These are phyloP conservation scores for Oreotrochilus melanogaster DNA, from an alignment of 2,113 vertebrate species.

Conservation along the genomic window DNA sequence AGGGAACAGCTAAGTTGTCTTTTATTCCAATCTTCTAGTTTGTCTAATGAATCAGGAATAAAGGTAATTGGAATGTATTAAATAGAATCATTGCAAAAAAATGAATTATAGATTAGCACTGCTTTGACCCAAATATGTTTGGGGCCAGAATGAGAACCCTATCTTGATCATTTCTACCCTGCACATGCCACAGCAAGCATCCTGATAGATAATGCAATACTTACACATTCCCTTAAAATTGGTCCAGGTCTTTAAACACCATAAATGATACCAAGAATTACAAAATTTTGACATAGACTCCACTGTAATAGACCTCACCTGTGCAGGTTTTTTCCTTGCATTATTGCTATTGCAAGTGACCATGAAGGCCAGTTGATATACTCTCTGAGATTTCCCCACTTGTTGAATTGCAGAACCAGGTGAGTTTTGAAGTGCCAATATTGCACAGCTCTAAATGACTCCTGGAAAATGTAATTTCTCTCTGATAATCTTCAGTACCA, in stretches of 20 bases:
- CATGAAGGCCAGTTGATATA: background rate
- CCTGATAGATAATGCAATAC: background rate
- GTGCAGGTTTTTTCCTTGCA: background rate
- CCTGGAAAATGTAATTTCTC: background rate
- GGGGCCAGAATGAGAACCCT: background rate
- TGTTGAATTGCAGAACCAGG: background rate
- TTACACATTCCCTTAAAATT: background rate
- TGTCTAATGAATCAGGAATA: background rate
- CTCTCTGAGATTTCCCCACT: background rate
- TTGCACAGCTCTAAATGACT: background rate
- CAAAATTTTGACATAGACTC: background rate
- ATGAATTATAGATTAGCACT: background rate
- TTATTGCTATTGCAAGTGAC: background rate
- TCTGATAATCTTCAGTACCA: background rate
- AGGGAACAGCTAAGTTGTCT: background rate
- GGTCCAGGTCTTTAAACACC: background rate
- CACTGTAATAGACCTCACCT: background rate
- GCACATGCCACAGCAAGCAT: background rate
- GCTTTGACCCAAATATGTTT: background rate
- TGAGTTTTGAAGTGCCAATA: background rate
- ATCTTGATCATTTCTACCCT: background rate
- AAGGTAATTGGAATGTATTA: background rate
- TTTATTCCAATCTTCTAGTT: background rate
- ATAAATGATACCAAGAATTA: background rate
- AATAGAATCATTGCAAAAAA: background rate